Evolutionary conservation across 2,113 vertebrate species (phyloP).

Genomic region (Arenaria interpres): DNA sequence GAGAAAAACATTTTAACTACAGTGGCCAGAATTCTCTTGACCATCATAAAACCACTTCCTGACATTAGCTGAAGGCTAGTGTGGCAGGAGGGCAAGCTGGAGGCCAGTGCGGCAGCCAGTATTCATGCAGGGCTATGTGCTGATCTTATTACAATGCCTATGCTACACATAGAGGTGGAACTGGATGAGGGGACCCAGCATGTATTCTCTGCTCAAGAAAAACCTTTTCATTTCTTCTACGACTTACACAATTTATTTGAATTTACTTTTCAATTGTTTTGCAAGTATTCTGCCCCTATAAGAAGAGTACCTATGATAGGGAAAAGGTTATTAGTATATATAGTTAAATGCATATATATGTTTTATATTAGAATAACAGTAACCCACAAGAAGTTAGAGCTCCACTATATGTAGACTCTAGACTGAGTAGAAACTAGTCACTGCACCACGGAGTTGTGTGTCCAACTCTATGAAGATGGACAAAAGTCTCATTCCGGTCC

Average conservation of each 20-base stretch:
- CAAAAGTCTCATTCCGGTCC: not conserved
- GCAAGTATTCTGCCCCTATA: not conserved
- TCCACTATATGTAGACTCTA: no score
- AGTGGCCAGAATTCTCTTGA: not conserved
- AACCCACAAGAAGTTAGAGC: not conserved
- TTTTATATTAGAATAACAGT: not conserved
- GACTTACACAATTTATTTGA: not conserved
- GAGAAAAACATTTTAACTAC: not conserved
- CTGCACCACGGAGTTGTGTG: not conserved
- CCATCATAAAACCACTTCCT: not conserved
- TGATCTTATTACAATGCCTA: not conserved
- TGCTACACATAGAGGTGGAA: no score
- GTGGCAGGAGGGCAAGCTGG: not conserved
- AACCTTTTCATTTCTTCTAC: not conserved
- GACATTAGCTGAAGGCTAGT: not conserved
- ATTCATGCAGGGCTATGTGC: not conserved
- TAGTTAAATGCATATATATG: not conserved
- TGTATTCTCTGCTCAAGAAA: not conserved
- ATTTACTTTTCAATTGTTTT: not conserved
- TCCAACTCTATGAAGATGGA: not conserved
- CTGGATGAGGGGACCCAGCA: accelerated
- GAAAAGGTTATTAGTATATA: not conserved
- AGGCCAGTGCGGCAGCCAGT: not conserved
- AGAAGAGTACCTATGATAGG: not conserved
- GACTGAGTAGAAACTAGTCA: not conserved